A percentile compares a stretch with the other conserved stretches of the same genome.
These are phyloP conservation scores for Aphelinus certus DNA, from an alignment of 1,140 invertebrate genomes.

Conservation along the genomic window DNA sequence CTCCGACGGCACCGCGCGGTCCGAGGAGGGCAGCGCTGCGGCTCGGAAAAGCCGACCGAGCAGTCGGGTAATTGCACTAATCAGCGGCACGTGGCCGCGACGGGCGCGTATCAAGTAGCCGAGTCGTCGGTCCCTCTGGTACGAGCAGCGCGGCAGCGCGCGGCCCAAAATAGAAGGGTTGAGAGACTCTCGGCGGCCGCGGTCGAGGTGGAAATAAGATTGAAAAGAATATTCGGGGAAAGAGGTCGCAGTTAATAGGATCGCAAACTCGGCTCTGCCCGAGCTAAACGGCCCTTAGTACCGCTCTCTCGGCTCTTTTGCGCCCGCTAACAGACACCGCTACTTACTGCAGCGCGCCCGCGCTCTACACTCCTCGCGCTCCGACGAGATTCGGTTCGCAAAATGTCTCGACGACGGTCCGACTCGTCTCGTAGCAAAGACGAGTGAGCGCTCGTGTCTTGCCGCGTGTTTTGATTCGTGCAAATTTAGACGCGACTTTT, in stretches of 20 bases:
- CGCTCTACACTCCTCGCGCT: too few relatives aligned
- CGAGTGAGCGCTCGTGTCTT: too few relatives aligned
- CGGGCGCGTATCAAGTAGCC: too few relatives aligned
- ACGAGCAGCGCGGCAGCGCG: conserved; percentile 19
- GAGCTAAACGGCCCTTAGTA: conserved; percentile 59
- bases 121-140: too few relatives aligned
- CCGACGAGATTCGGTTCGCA: too few relatives aligned
- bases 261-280: conserved; percentile 47
- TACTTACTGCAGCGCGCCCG: too few relatives aligned
- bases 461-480: too few relatives aligned
- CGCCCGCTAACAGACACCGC: too few relatives aligned
- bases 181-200: conserved; percentile 32
- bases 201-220: conserved; percentile 32
- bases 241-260: conserved; percentile 60
- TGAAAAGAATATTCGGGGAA: conserved; percentile 47
- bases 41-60: background rate
- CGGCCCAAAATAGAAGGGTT: conserved; percentile 31
- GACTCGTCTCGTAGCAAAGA: too few relatives aligned
- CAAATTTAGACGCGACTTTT: too few relatives aligned
- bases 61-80: conserved; percentile 61
- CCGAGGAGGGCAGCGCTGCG: conserved; percentile 2
- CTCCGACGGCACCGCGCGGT: conserved; percentile 2
- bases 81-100: conserved; percentile 60
- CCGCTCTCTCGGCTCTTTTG: conserved; percentile 39
- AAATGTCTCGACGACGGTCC: too few relatives aligned